Base-by-base conservation (phyloP, 2,113 vertebrate genomes). In the Myotis davidii region DNA sequence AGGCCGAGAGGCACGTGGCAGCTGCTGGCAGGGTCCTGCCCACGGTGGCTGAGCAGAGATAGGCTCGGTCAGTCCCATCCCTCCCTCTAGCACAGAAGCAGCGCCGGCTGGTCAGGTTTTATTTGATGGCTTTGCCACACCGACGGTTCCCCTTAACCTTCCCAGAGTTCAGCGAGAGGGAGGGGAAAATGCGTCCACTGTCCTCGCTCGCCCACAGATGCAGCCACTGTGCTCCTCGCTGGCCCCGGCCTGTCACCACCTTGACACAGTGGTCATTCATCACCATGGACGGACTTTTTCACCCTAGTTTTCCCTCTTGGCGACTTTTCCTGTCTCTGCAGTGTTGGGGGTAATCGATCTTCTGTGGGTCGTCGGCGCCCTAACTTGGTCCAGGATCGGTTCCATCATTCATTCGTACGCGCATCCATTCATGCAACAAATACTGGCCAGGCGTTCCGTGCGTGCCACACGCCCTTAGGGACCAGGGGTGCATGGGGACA, bases 271-370 rank as follows among this genome's bases (percentile, higher is more conserved):
- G 9, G 20, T 20, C 1, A 29, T 20, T 34, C 18, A 18, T n/a
- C 8, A 0, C 72, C 50, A 0, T 0, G 4, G 25, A 3, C 2
- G 25, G 17, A 4, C 0, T 0, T 73, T 21, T 4, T 27, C 16
- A 1, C 32, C 21, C 10, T 1, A 0, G 37, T 7, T 64, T 21
- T 48, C 61, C 70, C 82, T n/a, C 23, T 4, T 6, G 6, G 32
- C 0, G 21, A 21, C 1, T 42, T 9, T 32, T 45, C 64, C 1
- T 1, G 6, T 56, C 27, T 65, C 52, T 0, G 37, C 52, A 14
- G 14, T 1, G 10, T 45, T 39, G 2, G 34, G 77, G 7, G 45
- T 5, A 2, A 14, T 0, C 3, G 0, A 1, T 17, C 27, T 23
- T 17, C 85, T 3, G 52, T 6, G 34, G 10, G 29, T 17, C 0